Evolutionary conservation across 2,888 invertebrate species (phyloP), one percentile per base, ranked within the genome.

Genomic region (Lymantria monacha): DNA sequence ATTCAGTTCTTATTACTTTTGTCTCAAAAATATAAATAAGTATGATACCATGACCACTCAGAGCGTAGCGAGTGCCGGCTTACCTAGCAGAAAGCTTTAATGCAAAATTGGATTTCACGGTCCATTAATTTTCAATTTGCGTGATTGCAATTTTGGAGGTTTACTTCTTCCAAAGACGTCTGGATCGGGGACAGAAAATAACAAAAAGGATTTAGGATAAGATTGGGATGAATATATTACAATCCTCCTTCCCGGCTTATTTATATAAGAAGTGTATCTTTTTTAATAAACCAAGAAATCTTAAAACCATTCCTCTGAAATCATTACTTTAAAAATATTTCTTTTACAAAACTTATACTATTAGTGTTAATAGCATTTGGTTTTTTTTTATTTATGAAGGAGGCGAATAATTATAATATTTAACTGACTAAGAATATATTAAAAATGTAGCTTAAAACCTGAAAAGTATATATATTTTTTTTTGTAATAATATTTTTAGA

Each of bases 91-190:
- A 83, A 83, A 85, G 85, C 85, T 83, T 74, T 82, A 85, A 88
- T 87, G 84, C 84, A 85, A 87, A 88, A 89, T 89, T 88, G 89
- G 87, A 89, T 89, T 87, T 88, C 79, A 76, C 85, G 88, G 83
- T 83, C 89, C 89, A 89, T 89, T 89, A 89, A 89, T 87, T 89
- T 89, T 89, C 89, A 89, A 89, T 89, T 88, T 88, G 84, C 81
- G 87, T 88, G 88, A 89, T 89, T 89, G 89, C 88, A 87, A 87
- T 89, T 87, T 89, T 85, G 85, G 84, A 85, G 87, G 87, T 87
- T 87, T 86, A 85, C 85, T 86, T 75, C 83, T 80, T 75, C 74
- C 78, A 80, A 79, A 85, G 81, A 82, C 81, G 81, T 74, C 79
- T 76, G 79, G 71, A 80, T 80, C 69, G 82, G 76, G 81, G 82